These are phyloP conservation scores for Eristalinus aeneus DNA, from an alignment of 2,888 invertebrate genomes.

Conservation along the genomic window DNA sequence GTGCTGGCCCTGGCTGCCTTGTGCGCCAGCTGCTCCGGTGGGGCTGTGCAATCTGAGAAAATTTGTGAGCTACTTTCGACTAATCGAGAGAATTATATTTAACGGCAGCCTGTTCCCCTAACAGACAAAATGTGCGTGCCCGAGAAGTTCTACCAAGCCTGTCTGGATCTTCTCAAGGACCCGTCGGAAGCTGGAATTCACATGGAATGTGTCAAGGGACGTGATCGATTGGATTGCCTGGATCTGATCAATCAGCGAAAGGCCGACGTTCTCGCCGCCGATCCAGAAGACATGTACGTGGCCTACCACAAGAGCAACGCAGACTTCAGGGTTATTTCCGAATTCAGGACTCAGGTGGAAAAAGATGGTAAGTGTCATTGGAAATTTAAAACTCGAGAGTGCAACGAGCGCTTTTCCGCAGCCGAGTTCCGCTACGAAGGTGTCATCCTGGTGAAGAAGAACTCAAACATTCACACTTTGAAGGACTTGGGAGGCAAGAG, in stretches of 20 bases:
- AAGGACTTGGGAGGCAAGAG: slow-evolving; percentile 88
- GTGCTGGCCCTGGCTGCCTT: slow-evolving; percentile 51
- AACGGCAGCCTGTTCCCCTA: slow-evolving; percentile 58
- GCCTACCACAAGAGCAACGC: slow-evolving; percentile 87
- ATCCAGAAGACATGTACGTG: slow-evolving; percentile 94
- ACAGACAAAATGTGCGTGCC: slow-evolving; percentile 90
- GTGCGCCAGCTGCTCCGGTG: slow-evolving; percentile 20
- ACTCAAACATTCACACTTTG: slow-evolving; percentile 85
- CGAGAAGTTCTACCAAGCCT: slow-evolving; percentile 83
- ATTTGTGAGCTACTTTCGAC: slow-evolving; percentile 47
- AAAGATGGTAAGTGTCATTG: slow-evolving; percentile 84
- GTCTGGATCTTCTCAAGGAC: slow-evolving; percentile 82
- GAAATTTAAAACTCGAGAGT: not conserved
- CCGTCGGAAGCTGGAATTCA: slow-evolving; percentile 80
- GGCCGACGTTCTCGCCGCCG: slow-evolving; percentile 91
- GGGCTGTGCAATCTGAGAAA: slow-evolving; percentile 54
- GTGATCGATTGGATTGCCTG: slow-evolving; percentile 87
- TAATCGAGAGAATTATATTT: not conserved
- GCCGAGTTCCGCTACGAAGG: slow-evolving; percentile 91
- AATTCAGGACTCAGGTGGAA: slow-evolving; percentile 89
- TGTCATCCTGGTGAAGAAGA: slow-evolving; percentile 89
- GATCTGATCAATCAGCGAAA: slow-evolving; percentile 87
- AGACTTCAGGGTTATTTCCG: slow-evolving; percentile 88
- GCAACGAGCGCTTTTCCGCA: slow-evolving; percentile 74
- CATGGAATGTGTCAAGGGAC: slow-evolving; percentile 87